A percentile compares a stretch with the other conserved stretches of the same genome.
Evolutionary conservation across 2,888 invertebrate genomes (phyloP).

Genomic region (Drosophila sordidapex): DNA sequence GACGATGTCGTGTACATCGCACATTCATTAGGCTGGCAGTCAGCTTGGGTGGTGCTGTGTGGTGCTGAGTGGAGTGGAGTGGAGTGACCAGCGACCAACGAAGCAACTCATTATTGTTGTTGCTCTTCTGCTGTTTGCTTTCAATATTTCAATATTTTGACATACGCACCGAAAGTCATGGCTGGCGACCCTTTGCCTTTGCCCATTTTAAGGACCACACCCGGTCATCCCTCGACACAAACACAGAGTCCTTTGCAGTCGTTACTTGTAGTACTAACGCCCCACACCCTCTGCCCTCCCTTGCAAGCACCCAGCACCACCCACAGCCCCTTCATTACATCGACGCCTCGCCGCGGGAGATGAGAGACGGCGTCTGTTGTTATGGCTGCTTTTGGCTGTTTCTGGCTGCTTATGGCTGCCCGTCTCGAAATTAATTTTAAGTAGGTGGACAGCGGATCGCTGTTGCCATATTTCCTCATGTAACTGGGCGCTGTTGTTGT

Average conservation of each 20-base stretch:
- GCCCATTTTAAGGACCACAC: slow-evolving; percentile 43
- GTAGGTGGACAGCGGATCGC: slow-evolving; percentile 79
- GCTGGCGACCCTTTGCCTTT: slow-evolving; percentile 25
- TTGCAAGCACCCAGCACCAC: not conserved
- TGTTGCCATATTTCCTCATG: slow-evolving; percentile 79
- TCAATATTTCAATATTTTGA: slow-evolving; percentile 79
- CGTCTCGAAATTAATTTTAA: slow-evolving; percentile 75
- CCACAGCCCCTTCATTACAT: slow-evolving; percentile 42
- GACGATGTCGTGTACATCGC: slow-evolving; percentile 74
- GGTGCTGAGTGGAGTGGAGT: not conserved
- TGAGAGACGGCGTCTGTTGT: slow-evolving; percentile 44
- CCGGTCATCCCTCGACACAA: slow-evolving; percentile 38
- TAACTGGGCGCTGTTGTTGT: slow-evolving; percentile 57
- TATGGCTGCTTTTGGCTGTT: slow-evolving; percentile 25
- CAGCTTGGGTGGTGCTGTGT: slow-evolving; percentile 4
- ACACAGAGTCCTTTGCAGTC: slow-evolving; percentile 36
- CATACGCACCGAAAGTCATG: slow-evolving; percentile 76
- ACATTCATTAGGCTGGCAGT: slow-evolving; percentile 70
- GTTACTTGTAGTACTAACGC: slow-evolving; percentile 15
- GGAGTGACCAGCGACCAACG: slow-evolving; percentile 25
- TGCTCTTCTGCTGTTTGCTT: slow-evolving; percentile 66
- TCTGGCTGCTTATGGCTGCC: slow-evolving; percentile 35
- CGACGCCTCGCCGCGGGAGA: slow-evolving; percentile 66
- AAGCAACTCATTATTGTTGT: slow-evolving; percentile 33
- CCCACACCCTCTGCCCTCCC: not conserved